A percentile compares a stretch with the other conserved stretches of the same genome.
phyloP scores from a whole-genome alignment of 2,797 vertebrate genomes.

The Peromyscus aztecus region DNA sequence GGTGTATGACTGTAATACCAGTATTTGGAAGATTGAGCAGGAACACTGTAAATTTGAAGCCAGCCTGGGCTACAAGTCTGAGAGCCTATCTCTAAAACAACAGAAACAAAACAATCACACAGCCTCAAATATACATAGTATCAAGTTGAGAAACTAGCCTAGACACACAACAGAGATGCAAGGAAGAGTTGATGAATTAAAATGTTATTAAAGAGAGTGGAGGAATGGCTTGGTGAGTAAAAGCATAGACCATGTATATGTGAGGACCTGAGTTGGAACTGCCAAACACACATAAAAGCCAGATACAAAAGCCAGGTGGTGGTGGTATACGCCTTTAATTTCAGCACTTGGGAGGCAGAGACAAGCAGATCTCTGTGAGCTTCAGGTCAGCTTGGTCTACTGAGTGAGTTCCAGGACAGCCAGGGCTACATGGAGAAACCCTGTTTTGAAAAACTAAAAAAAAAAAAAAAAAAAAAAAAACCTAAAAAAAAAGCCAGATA shows the following conservation, averaged over 20 bases:
- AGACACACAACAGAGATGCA: background rate
- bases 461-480: no score
- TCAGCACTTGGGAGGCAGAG: no score
- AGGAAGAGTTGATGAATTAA: background rate
- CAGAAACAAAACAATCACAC: background rate
- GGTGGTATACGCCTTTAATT: no score
- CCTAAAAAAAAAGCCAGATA: background rate
- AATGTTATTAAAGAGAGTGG: background rate
- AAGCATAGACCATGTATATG: background rate
- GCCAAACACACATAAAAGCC: background rate
- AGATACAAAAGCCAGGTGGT: background rate
- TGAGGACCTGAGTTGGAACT: background rate
- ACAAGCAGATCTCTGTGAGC: no score
- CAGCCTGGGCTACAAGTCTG: background rate
- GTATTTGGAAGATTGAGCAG: background rate
- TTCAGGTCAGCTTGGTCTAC: no score
- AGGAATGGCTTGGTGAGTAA: background rate
- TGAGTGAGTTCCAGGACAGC: no score
- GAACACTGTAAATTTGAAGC: background rate
- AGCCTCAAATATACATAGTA: background rate
- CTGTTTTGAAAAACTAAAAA: no score
- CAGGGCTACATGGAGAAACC: no score
- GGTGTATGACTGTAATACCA: background rate
- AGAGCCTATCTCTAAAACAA: background rate
- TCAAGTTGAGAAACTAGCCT: background rate